Evolutionary conservation across 2,797 vertebrate species (phyloP), one percentile per base, ranked within the genome.

Genomic region (Labeo calbasu): DNA sequence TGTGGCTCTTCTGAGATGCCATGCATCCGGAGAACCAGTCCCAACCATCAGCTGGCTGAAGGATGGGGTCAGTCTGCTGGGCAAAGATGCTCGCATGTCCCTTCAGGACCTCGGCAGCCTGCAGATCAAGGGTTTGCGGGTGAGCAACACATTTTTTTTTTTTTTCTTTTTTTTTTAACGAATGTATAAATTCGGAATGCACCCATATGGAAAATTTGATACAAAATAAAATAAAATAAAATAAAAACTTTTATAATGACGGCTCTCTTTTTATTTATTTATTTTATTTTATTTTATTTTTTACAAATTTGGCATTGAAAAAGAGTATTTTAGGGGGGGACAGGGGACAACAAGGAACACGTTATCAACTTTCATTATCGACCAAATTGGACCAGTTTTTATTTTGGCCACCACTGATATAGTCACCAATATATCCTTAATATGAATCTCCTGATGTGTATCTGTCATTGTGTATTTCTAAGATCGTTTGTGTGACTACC

Each of bases 41-140:
- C 98, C 98, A 85, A 95, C 96, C 79, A 94, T 99, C 94, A 98
- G 97, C 94, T 99, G 98, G 98, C 92, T 99, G 86, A 99, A 98
- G 91, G 98, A 99, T 66, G 98, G 98, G 55, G 94, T 97, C 91
- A 98, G 96, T 90, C 96, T 99, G 88, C 95, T 99, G 92, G 96
- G 96, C 55, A 97, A 97, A 93, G 98, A 99, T 90, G 85, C 97
- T n/a, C 96, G 98, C 73, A 96, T 96, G 87, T 97, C 96, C 17
- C 95, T 99, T 59, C 97, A 97, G 91, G 97, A 98, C 72, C 94
- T 98, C 90, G 98, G 98, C 43, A 98, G 97, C 0, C 92, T 99
- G 55, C 97, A 98, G 92, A 99, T 99, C 91, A 98, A 96, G 92
- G 95, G 92, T 46, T 88, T 98, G 88, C 93, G 96, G 95, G 98